Evolutionary conservation across 2,113 vertebrate genomes (phyloP).

Genomic region (Hiodon alosoides): DNA sequence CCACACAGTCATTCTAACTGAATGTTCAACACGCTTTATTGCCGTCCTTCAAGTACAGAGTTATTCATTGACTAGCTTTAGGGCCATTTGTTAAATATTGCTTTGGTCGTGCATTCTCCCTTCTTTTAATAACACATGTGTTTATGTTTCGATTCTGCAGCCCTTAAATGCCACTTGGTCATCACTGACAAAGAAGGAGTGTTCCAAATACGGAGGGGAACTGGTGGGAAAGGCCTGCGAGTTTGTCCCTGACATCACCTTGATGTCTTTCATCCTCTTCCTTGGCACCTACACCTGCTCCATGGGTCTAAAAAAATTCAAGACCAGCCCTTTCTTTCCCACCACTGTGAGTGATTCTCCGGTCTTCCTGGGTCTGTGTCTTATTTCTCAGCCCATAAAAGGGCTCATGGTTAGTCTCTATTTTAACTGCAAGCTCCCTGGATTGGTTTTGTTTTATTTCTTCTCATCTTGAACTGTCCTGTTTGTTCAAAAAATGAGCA

Average conservation of each 20-base stretch:
- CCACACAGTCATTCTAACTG: too few relatives aligned
- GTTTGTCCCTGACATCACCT: conserved; percentile 85
- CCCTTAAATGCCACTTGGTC: conserved; percentile 74
- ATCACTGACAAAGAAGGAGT: conserved; percentile 73
- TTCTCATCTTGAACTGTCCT: neutral
- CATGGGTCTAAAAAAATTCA: conserved; percentile 97
- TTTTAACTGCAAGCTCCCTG: too few relatives aligned
- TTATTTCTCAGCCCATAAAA: too few relatives aligned
- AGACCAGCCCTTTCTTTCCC: conserved; percentile 91
- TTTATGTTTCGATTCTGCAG: conserved; percentile 39
- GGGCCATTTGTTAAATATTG: neutral
- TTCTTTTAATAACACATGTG: neutral
- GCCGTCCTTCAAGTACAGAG: too few relatives aligned
- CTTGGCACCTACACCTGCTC: conserved; percentile 95
- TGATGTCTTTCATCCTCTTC: conserved; percentile 97
- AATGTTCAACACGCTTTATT: too few relatives aligned
- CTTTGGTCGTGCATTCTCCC: neutral
- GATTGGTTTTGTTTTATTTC: too few relatives aligned
- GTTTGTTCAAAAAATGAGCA: neutral
- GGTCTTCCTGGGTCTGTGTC: too few relatives aligned
- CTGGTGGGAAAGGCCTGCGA: conserved; percentile 77
- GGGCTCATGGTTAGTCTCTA: too few relatives aligned
- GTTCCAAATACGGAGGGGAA: conserved; percentile 74
- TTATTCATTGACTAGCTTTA: too few relatives aligned
- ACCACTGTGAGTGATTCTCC: conserved; percentile 75